Conservation (phyloP, 2,888 invertebrate species). For the Mongoloraphidia duomilia region DNA sequence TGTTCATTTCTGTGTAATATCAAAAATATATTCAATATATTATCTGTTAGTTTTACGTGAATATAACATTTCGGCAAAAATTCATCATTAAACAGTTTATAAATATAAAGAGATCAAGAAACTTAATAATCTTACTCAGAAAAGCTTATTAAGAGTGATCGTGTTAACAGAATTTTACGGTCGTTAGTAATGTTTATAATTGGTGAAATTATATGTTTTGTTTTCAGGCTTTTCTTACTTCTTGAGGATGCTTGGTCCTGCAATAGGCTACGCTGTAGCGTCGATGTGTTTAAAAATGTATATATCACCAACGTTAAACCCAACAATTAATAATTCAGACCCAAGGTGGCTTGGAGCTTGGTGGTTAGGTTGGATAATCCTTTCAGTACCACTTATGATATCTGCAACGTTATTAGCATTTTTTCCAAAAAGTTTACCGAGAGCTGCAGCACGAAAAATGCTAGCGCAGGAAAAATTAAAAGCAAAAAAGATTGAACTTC, state of each 20-base stretch:
- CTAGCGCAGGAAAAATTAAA: constrained; percentile 13
- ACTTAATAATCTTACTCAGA: no score
- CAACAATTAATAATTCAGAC: constrained; percentile 48
- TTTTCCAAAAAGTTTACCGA: constrained; percentile 53
- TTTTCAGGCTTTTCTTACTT: constrained; percentile 47
- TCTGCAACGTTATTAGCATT: constrained; percentile 47
- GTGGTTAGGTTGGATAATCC: constrained; percentile 63
- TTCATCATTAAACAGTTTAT: no score
- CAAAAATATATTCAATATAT: not conserved
- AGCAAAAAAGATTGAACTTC: constrained; percentile 14
- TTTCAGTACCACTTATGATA: constrained; percentile 40
- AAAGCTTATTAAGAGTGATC: no score
- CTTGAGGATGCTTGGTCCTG: constrained; percentile 52
- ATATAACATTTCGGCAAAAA: no score
- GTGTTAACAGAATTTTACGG: no score
- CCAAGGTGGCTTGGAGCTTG: constrained; percentile 73
- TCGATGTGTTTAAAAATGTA: constrained; percentile 50
- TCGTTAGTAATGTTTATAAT: not conserved
- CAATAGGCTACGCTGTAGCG: constrained; percentile 49
- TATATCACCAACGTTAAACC: constrained; percentile 47
- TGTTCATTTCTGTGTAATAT: not conserved
- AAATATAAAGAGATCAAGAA: no score
- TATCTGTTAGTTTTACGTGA: no score
- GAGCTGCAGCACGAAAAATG: constrained; percentile 42
- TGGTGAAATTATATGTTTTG: not conserved